These are phyloP conservation scores for Myzus persicae DNA, from an alignment of 1,140 invertebrate genomes.

Conservation along the genomic window DNA sequence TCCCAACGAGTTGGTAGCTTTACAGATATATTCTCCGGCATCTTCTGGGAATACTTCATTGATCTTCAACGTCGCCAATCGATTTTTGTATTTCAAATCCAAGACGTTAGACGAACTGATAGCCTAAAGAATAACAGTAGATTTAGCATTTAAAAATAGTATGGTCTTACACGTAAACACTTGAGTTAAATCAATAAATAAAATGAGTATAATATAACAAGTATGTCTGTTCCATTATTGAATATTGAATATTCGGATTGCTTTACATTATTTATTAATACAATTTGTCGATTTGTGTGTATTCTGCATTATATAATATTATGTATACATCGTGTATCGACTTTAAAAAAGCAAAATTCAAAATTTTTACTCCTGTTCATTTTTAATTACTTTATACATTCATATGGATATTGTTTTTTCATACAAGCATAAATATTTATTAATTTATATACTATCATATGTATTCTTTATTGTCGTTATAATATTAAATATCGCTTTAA, in stretches of 20 bases:
- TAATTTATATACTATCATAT: too few relatives aligned
- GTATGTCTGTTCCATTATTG: not conserved
- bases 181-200: not conserved
- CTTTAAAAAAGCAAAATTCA: not conserved
- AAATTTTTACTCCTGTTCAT: not conserved
- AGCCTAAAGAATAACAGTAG: conserved; percentile 63
- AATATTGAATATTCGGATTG: too few relatives aligned
- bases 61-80: conserved; percentile 84
- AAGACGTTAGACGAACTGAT: conserved; percentile 83
- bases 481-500: too few relatives aligned
- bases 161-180: not conserved
- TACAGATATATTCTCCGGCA: conserved; percentile 86
- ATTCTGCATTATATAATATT: not conserved
- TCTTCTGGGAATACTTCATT: conserved; percentile 94
- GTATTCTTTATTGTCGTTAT: too few relatives aligned
- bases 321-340: not conserved
- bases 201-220: not conserved
- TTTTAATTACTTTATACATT: not conserved
- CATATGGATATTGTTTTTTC: not conserved
- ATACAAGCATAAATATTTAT: not conserved
- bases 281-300: not conserved
- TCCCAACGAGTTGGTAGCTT: conserved; percentile 89
- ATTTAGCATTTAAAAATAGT: not conserved
- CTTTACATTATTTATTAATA: not conserved
- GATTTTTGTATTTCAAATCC: conserved; percentile 89